Base-by-base conservation (phyloP, 2,888 invertebrate genomes). In the Pyrrhosoma nymphula region DNA sequence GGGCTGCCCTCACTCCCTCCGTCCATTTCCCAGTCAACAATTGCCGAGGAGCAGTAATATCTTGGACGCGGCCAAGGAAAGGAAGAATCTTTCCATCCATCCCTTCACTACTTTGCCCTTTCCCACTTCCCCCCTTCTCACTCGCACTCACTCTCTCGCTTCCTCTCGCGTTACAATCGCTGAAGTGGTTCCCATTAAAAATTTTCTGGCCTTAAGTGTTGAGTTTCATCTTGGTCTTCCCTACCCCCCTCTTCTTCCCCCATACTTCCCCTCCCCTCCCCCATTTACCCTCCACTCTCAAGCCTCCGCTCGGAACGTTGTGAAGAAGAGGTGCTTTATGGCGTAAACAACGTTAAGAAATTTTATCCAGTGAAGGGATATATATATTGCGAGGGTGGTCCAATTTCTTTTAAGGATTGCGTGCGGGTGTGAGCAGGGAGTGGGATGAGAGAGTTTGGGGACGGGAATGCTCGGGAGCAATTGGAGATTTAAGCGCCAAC, bases 201-300 rank as follows among this genome's bases (percentile, higher is more conserved):
- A 93, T 60, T 63, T 93, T 93, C 93, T 39, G 47, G 93, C 47
- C 69, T 93, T 69, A 93, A 69, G 93, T 47, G 63, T 63, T 39
- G 91, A 91, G 91, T 91, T 60, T 39, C 91, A 69, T 69, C 93
- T 93, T 69, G 93, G 82, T 82, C 82, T n/a, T 26, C 10, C 82
- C 18, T 30, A n/a, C 35, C 14, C 23, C 18, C 35, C 35, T n/a
- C 69, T 4, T 47, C 47, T 69, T n/a, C 69, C 6, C 69, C 14
- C n/a, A 26, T 14, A 69, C 69, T n/a, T 69, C 69, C 69, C n/a
- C 69, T 14, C 26, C 4, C 56, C 14, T 10, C 35, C 82, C 0
- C 12, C 16, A 69, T n/a, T 35, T 82, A 8, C 30, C 35, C 35
- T 35, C 30, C 35, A 35, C 2, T 16, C 82, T 26, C 35, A 82